Base-by-base conservation (phyloP, 2,797 vertebrate species). In the Siniperca obscura region DNA sequence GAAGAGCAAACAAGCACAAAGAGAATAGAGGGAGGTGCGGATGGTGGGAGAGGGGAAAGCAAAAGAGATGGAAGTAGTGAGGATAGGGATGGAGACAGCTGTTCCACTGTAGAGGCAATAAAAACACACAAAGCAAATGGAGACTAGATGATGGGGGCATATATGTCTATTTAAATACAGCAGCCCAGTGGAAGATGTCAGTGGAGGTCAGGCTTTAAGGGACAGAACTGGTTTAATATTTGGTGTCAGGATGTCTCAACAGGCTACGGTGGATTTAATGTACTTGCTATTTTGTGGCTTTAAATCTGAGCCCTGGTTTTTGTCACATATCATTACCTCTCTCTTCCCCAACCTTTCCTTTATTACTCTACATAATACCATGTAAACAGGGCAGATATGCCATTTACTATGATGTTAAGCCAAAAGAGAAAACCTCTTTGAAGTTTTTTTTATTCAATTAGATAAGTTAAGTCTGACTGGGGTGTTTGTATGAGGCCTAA, bases 1-100 rank as follows among this genome's bases (percentile, higher is more conserved):
- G 89, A 88, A 90, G 87, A 78, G 88, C 92, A 94, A 95, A 95
- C 88, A 93, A 60, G 82, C 87, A 86, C 75, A 83, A 80, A 84
- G 62, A 88, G 86, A 92, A 91, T 25, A 46, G 76, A 76, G 78
- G 70, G 74, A 70, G 77, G 71, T 17, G 71, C 1, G 4, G 64
- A 78, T 80, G 77, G 70, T 40, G 77, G 70, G 55, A 73, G 84
- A 72, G 81, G 65, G 78, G 60, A 56, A 38, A 69, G 80, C 55
- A 74, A 74, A 78, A 84, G 82, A 90, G 70, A 78, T 71, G 64
- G 84, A 88, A 38, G 76, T 52, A 44, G 70, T 13, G 82, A 73
- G 70, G 79, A 89, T 71, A 74, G 78, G 70, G 89, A 87, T 72
- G 78, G 81, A 84, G 85, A 74, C 93, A 95, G 93, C 93, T 92